Conservation (phyloP, 2,113 vertebrate species). For the Lethenteron camtschaticum region DNA sequence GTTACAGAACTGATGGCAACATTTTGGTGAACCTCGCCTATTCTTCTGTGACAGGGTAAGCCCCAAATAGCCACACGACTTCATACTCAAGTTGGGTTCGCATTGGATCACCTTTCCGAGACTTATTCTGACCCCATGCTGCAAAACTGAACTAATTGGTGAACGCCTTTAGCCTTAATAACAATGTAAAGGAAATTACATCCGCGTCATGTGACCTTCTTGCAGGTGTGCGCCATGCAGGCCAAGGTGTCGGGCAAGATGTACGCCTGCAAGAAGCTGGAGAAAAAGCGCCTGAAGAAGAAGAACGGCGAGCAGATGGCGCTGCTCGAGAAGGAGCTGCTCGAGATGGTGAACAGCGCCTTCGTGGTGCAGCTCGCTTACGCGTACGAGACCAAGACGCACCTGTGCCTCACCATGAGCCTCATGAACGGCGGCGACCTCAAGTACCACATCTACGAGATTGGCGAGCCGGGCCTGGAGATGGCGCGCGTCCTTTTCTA, state of each 20-base stretch:
- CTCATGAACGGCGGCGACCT: conserved; percentile 86
- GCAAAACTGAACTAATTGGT: no score
- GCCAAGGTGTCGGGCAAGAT: conserved; percentile 74
- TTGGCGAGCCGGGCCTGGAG: conserved; percentile 48
- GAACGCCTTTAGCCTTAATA: no score
- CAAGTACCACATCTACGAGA: conserved; percentile 67
- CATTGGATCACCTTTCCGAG: no score
- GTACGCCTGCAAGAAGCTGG: conserved; percentile 79
- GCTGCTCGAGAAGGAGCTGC: conserved; percentile 57
- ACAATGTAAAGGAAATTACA: no score
- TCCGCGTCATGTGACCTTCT: background rate
- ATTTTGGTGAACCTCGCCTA: no score
- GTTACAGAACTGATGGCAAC: no score
- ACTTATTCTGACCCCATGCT: no score
- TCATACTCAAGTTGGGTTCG: no score
- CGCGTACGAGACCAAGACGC: conserved; percentile 52
- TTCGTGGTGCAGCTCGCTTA: conserved; percentile 65
- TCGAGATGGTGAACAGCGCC: conserved; percentile 57
- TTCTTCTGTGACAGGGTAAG: no score
- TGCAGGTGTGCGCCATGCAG: conserved; percentile 63
- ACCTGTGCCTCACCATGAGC: conserved; percentile 77
- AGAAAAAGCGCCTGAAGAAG: conserved; percentile 74
- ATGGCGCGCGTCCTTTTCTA: conserved; percentile 53
- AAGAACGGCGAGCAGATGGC: conserved; percentile 68
- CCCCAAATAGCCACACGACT: no score